Evolutionary conservation across 2,888 invertebrate genomes (phyloP).

Genomic region (Cheilosia soror): DNA sequence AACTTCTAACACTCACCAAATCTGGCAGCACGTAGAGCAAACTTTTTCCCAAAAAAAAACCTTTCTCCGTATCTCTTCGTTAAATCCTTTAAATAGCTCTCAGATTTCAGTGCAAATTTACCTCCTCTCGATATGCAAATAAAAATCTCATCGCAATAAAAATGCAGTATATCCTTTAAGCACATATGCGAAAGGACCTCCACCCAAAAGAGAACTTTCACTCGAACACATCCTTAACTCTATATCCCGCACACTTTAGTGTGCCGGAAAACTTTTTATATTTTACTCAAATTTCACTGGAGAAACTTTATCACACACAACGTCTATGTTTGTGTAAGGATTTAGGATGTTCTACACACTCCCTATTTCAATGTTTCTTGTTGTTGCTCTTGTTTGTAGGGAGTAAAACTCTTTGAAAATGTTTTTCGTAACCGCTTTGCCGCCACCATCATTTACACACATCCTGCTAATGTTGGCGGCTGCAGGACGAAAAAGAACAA

Average conservation of each 20-base stretch:
- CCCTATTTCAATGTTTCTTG: not conserved
- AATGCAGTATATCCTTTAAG: conserved; percentile 55
- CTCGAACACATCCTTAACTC: not conserved
- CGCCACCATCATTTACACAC: conserved; percentile 29
- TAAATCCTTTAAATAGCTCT: not conserved
- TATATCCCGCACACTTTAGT: not conserved
- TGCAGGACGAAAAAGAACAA: not conserved
- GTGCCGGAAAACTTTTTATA: conserved; percentile 38
- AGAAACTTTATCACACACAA: conserved; percentile 50
- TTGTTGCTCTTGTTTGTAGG: not conserved
- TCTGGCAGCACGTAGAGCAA: no score
- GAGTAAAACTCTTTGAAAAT: conserved; percentile 26
- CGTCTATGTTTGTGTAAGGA: conserved; percentile 40
- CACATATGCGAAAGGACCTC: conserved; percentile 1
- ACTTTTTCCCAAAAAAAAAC: not conserved
- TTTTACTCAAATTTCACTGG: conserved; percentile 53
- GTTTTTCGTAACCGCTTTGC: conserved; percentile 21
- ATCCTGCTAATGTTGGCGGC: conserved; percentile 22
- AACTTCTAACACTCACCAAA: not conserved
- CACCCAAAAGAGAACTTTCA: not conserved
- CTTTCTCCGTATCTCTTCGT: conserved; percentile 4
- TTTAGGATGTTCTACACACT: conserved; percentile 35
- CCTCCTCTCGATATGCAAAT: conserved; percentile 46
- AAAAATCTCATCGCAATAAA: conserved; percentile 46
- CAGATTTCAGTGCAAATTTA: conserved; percentile 44